Evolutionary conservation across 1,140 invertebrate species (phyloP).

Genomic region (Trichonephila clavipes): DNA sequence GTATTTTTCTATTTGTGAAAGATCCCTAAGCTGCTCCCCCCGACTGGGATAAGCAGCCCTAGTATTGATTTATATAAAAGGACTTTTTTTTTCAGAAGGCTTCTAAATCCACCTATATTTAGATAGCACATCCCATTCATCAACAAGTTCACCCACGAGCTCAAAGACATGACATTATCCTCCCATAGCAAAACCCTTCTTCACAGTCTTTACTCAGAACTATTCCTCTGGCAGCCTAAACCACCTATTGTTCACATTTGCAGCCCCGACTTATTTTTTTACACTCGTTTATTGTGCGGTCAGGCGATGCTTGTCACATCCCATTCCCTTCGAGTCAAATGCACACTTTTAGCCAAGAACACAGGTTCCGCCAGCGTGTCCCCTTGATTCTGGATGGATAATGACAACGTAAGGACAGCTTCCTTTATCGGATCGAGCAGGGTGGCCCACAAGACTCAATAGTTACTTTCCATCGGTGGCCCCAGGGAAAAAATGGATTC

Average conservation of each 20-base stretch:
- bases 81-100: too few relatives aligned
- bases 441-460: conserved; percentile 6
- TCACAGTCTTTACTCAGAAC: too few relatives aligned
- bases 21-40: too few relatives aligned
- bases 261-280: not conserved
- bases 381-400: not conserved
- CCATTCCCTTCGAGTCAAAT: not conserved
- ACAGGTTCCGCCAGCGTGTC: conserved; percentile 30
- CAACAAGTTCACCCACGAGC: too few relatives aligned
- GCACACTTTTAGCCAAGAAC: conserved; percentile 20
- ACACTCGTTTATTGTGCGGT: not conserved
- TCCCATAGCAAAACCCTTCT: too few relatives aligned
- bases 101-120: too few relatives aligned
- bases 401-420: conserved; percentile 22
- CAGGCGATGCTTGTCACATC: not conserved
- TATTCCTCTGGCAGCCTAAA: too few relatives aligned
- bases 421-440: conserved; percentile 28
- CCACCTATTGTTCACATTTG: not conserved
- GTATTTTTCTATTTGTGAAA: too few relatives aligned
- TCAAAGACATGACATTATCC: too few relatives aligned
- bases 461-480: not conserved
- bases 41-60: too few relatives aligned
- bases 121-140: too few relatives aligned
- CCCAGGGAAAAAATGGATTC: not conserved
- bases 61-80: too few relatives aligned